These are phyloP conservation scores for Malthinus seriepunctatus DNA, from an alignment of 2,888 invertebrate species.

Conservation along the genomic window DNA sequence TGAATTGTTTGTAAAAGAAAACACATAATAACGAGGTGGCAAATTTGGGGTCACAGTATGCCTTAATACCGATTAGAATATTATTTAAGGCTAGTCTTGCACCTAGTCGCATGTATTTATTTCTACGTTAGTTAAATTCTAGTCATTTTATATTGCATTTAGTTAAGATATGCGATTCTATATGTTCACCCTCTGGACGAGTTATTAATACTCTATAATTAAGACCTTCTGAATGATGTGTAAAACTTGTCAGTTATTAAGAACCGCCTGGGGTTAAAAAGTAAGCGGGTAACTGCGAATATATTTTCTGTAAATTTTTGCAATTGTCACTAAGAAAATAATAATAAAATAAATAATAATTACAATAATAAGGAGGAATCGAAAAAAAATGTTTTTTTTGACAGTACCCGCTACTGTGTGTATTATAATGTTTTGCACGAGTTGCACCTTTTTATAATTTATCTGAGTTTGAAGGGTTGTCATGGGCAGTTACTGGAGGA, in stretches of 20 bases:
- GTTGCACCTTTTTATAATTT: slow-evolving; percentile 46
- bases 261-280: slow-evolving; percentile 12
- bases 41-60: slow-evolving; percentile 51
- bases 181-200: slow-evolving; percentile 28
- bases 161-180: slow-evolving; percentile 32
- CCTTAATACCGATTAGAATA: slow-evolving; percentile 48
- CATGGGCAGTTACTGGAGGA: slow-evolving; percentile 21
- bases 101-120: slow-evolving; percentile 45
- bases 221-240: background rate
- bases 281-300: slow-evolving; percentile 36
- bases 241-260: background rate
- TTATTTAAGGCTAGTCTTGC: slow-evolving; percentile 51
- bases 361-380: too few species aligned
- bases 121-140: slow-evolving; percentile 45
- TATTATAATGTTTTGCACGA: slow-evolving; percentile 49
- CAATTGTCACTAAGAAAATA: slow-evolving; percentile 33
- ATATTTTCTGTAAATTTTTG: slow-evolving; percentile 35
- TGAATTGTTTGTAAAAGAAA: slow-evolving; percentile 35
- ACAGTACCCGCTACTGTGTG: slow-evolving; percentile 46
- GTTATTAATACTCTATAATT: slow-evolving; percentile 24
- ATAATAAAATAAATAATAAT: too few species aligned
- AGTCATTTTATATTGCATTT: slow-evolving; percentile 43
- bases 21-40: slow-evolving; percentile 45
- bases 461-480: slow-evolving; percentile 33
- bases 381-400: slow-evolving; percentile 21